A percentile compares a stretch with the other conserved stretches of the same genome.
Evolutionary conservation across 2,888 invertebrate species (phyloP).

Genomic region (Ctenicera cuprea): DNA sequence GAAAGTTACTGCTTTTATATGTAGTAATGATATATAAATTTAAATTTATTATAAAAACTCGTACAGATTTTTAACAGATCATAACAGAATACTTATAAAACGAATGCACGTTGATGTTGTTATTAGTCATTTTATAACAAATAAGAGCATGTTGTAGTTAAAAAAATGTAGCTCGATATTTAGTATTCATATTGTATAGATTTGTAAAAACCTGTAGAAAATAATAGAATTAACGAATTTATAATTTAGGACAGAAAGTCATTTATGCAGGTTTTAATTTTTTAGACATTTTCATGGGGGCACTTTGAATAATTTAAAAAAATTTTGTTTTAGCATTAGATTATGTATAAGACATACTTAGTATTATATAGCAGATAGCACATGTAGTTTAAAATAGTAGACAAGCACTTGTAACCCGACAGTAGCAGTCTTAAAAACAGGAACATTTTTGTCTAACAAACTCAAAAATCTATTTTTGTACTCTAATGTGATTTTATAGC

Average conservation of each 20-base stretch:
- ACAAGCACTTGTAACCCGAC: constrained; percentile 68
- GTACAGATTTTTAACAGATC: constrained; percentile 29
- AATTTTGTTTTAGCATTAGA: constrained; percentile 20
- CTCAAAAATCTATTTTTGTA: constrained; percentile 58
- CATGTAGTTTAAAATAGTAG: constrained; percentile 67
- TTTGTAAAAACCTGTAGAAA: not conserved
- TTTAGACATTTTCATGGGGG: constrained; percentile 2
- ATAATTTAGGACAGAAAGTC: constrained; percentile 28
- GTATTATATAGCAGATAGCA: constrained; percentile 48
- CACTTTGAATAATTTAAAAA: not conserved
- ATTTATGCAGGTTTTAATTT: not conserved
- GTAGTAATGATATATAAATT: not conserved
- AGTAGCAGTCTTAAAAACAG: constrained; percentile 2
- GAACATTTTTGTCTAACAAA: not conserved
- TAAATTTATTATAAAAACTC: not conserved
- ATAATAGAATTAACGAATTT: constrained; percentile 20
- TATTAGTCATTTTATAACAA: constrained; percentile 19
- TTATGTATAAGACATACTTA: constrained; percentile 14
- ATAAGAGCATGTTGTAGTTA: constrained; percentile 3
- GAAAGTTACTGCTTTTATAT: no score
- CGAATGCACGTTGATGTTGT: constrained; percentile 40
- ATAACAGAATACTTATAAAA: constrained; percentile 25
- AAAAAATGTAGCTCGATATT: constrained; percentile 4
- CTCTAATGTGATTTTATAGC: constrained; percentile 52
- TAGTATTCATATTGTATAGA: constrained; percentile 2